phyloP scores from a whole-genome alignment of 2,113 vertebrate genomes.

The Sander vitreus region DNA sequence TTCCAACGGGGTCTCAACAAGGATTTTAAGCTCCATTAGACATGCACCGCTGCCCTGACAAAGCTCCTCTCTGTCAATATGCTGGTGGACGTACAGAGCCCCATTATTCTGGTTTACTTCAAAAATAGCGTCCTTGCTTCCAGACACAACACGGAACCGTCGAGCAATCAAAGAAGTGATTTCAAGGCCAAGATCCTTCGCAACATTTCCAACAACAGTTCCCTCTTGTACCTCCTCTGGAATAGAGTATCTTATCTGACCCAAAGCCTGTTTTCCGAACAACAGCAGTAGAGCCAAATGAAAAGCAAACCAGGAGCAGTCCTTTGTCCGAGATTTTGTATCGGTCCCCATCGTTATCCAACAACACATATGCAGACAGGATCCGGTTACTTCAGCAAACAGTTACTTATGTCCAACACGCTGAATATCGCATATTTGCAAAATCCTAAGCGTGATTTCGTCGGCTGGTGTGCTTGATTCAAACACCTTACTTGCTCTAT shows the following conservation, averaged over 20 bases:
- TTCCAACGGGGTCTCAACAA: constrained; percentile 77
- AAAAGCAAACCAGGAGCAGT: constrained; percentile 34
- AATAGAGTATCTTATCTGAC: constrained; percentile 72
- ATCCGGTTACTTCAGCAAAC: accelerated
- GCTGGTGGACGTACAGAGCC: constrained; percentile 74
- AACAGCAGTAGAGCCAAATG: constrained; percentile 38
- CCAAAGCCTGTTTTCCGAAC: constrained; percentile 31
- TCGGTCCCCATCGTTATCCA: constrained; percentile 36
- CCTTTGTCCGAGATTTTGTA: constrained; percentile 19
- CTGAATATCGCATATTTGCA: background rate
- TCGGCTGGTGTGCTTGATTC: background rate
- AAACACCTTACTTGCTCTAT: background rate
- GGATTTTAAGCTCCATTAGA: constrained; percentile 65
- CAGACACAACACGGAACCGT: constrained; percentile 72
- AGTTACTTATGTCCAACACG: background rate
- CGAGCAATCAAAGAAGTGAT: constrained; percentile 60
- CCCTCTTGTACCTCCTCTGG: constrained; percentile 80
- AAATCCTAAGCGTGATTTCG: background rate
- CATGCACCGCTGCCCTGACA: constrained; percentile 68
- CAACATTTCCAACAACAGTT: constrained; percentile 79
- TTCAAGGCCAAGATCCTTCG: constrained; percentile 80
- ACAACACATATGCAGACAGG: background rate
- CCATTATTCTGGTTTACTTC: constrained; percentile 79
- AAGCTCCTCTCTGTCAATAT: constrained; percentile 76
- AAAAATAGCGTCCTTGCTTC: constrained; percentile 74